Evolutionary conservation across 2,797 vertebrate genomes (phyloP).

Genomic region (Protonibea diacanthus): DNA sequence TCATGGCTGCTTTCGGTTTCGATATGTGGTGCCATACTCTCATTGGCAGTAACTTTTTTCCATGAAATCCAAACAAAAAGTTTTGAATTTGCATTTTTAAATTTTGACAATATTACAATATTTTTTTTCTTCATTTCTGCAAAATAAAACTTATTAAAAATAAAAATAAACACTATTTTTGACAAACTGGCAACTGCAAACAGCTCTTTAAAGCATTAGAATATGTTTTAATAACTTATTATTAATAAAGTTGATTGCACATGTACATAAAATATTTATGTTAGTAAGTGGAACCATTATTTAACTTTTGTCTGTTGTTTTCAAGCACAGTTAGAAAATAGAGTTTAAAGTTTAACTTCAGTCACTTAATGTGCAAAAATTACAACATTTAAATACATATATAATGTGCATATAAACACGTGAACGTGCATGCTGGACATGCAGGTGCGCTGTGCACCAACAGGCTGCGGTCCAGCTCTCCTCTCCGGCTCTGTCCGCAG

Average conservation of each 20-base stretch:
- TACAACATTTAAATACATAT: not conserved
- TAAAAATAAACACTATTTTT: not conserved
- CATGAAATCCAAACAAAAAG: not conserved
- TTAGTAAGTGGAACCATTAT: too few relatives aligned
- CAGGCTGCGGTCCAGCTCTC: not conserved
- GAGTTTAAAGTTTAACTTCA: too few relatives aligned
- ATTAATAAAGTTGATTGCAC: not conserved
- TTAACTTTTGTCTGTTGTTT: too few relatives aligned
- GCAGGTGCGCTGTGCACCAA: not conserved
- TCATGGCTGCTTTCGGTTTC: not conserved
- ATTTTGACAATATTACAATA: not conserved
- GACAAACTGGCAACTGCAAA: not conserved
- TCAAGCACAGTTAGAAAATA: too few relatives aligned
- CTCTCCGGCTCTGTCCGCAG: slow-evolving; percentile 24
- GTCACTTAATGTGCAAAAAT: too few relatives aligned
- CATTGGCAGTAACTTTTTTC: too few relatives aligned
- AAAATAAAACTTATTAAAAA: too few relatives aligned
- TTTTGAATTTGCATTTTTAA: not conserved
- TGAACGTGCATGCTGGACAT: not conserved
- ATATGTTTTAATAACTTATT: too few relatives aligned
- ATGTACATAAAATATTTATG: not conserved
- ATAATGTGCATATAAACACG: too few relatives aligned
- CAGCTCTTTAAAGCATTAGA: not conserved
- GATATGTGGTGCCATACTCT: too few relatives aligned
- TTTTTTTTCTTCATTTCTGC: too few relatives aligned